phyloP scores from a whole-genome alignment of 2,888 invertebrate genomes.

The Glyphotaelius pellucidus region DNA sequence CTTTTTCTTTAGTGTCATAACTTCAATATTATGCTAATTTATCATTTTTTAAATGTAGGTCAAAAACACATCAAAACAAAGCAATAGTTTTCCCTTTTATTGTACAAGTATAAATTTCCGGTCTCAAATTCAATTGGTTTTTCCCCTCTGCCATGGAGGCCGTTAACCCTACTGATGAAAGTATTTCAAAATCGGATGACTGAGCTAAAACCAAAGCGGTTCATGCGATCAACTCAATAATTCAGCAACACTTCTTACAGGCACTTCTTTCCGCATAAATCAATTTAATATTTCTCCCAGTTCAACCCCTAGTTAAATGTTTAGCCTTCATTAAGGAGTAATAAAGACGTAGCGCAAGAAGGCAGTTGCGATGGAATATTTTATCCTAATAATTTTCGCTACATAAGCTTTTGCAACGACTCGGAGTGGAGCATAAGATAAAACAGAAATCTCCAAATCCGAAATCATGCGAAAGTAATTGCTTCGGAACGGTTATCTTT shows the following conservation, averaged over 20 bases:
- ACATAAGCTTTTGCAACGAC: conserved; percentile 38
- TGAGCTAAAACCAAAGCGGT: conserved; percentile 34
- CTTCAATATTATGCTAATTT: background rate
- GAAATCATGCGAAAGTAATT: background rate
- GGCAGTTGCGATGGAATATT: conserved; percentile 42
- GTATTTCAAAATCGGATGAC: conserved; percentile 8
- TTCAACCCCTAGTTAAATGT: conserved; percentile 31
- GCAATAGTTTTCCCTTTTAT: background rate
- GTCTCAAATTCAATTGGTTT: background rate
- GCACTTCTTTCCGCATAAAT: conserved; percentile 46
- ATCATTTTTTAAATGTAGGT: background rate
- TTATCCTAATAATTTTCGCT: conserved; percentile 46
- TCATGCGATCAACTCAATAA: conserved; percentile 33
- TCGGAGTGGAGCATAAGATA: conserved; percentile 8
- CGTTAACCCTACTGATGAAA: background rate
- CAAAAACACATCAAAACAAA: background rate
- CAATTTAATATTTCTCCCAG: conserved; percentile 32
- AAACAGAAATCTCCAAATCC: background rate
- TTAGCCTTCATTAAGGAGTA: conserved; percentile 45
- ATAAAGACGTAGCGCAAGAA: conserved; percentile 35
- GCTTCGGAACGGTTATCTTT: background rate
- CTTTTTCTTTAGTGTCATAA: too few relatives aligned
- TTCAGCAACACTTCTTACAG: conserved; percentile 22
- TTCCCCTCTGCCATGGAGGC: background rate
- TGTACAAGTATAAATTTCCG: background rate